Evolutionary conservation across 2,113 vertebrate species (phyloP), one percentile per base, ranked within the genome.

Genomic region (Tringa solitaria): DNA sequence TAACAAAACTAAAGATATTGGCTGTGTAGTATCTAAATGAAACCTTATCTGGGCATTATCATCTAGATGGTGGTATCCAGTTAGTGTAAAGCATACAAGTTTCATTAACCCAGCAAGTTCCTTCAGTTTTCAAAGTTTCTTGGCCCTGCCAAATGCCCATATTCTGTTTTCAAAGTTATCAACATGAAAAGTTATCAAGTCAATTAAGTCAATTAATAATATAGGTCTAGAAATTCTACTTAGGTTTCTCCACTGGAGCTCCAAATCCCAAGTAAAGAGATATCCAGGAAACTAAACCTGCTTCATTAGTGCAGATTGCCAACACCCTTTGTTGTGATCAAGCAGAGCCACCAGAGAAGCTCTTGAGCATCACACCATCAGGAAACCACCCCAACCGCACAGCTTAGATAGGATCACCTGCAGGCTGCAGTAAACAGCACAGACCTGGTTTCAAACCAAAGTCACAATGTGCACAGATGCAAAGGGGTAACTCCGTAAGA

Each of bases 391-490:
- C 65, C 56, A 80, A 5, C 39, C 10, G 6, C 41, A 16, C 8
- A 12, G 41, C 10, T 35, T 9, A 26, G 15, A 27, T 60, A 14
- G 3, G 14, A 45, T 5, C 3, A 33, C 10, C 1, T 5, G 10
- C 28, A 16, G 18, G 45, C 27, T 4, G 24, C 2, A 35, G 43
- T 12, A 39, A 54, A 7, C 32, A 46, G 67, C 28, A 22, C 37
- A 64, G 32, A 43, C 17, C 37, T 7, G 5, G 10, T 28, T 77
- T 48, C 64, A 53, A 37, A n/a, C 11, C 30, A 3, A 39, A 11
- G 27, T 5, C 26, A 14, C 5, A 1, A 1, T 0, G 1, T 10
- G 15, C 15, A 27, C 37, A 37, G 53, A 23, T 24, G 43, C 70
- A 16, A 37, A 45, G 60, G 16, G n/a, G 22, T 8, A n/a, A 28